phyloP scores from a whole-genome alignment of 37 sponge, comb jelly and placozoan species.

The Theonella swinhoei region DNA sequence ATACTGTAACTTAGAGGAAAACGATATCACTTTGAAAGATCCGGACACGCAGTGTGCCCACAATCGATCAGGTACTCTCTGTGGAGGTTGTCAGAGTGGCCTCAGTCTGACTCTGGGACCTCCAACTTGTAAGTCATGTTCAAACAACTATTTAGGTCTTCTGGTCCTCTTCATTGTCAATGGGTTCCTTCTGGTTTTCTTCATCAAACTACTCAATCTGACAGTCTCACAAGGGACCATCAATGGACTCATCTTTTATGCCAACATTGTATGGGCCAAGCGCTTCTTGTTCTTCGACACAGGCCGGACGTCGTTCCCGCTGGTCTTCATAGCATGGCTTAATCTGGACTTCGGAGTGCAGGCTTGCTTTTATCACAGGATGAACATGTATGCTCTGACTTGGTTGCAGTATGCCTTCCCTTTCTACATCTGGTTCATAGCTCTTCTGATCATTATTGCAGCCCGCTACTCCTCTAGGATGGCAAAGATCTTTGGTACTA shows the following conservation, averaged over 20 bases:
- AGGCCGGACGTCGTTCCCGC: neutral
- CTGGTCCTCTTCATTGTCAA: neutral
- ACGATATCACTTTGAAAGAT: too few relatives aligned
- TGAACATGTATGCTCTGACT: slow-evolving; percentile 24
- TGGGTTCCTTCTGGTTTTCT: neutral
- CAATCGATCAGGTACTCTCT: neutral
- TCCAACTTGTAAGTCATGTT: neutral
- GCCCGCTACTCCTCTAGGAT: neutral
- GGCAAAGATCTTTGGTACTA: neutral
- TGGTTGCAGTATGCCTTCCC: slow-evolving; percentile 22
- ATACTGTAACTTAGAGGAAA: too few relatives aligned
- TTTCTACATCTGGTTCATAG: slow-evolving; percentile 21
- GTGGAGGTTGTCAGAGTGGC: neutral
- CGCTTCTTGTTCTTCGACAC: neutral
- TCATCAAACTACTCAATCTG: slow-evolving; percentile 14
- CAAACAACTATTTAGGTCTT: neutral
- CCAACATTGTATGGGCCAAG: slow-evolving; percentile 19
- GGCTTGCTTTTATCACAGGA: slow-evolving; percentile 43
- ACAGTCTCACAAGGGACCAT: slow-evolving; percentile 53
- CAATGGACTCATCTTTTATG: slow-evolving; percentile 54
- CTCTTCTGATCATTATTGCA: neutral
- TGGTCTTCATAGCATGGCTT: slow-evolving; percentile 36
- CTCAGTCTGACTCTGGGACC: neutral
- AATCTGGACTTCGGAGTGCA: slow-evolving; percentile 31
- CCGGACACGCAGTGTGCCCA: neutral